Conservation (phyloP, 2,888 invertebrate genomes). For the Dryobota labecula region DNA sequence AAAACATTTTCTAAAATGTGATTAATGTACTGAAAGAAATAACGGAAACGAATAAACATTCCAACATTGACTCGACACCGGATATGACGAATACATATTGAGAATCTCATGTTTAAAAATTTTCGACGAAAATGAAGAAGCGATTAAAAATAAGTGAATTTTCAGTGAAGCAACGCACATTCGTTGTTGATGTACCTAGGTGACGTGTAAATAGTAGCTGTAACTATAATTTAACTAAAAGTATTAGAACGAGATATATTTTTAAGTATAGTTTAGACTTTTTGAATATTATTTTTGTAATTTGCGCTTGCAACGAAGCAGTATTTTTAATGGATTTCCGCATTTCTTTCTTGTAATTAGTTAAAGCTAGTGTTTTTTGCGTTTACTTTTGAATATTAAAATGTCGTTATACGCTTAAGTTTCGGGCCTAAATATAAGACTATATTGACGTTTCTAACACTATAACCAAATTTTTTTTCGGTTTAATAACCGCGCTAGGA, state of each 20-base stretch:
- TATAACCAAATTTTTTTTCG: not conserved
- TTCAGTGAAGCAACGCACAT: conserved; percentile 65
- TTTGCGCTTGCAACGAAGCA: conserved; percentile 88
- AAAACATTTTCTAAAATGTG: conserved; percentile 29
- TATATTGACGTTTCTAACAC: not conserved
- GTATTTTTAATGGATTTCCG: conserved; percentile 77
- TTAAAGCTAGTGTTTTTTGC: conserved; percentile 32
- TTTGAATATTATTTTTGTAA: conserved; percentile 84
- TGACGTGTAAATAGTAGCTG: conserved; percentile 83
- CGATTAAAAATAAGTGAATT: conserved; percentile 57
- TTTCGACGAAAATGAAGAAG: conserved; percentile 33
- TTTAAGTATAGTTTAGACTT: conserved; percentile 80
- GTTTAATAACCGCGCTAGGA: not conserved
- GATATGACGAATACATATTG: conserved; percentile 69
- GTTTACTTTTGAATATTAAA: conserved; percentile 53
- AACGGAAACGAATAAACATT: conserved; percentile 70
- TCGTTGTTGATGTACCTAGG: conserved; percentile 69
- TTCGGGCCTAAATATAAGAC: conserved; percentile 28
- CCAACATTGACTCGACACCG: conserved; percentile 70
- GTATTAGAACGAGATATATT: conserved; percentile 84
- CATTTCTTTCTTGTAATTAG: conserved; percentile 55
- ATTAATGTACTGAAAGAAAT: conserved; percentile 32
- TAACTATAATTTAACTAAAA: conserved; percentile 74
- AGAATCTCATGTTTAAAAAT: conserved; percentile 78
- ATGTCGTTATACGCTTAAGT: not conserved